Percentiles rank a stretch among this genome's conserved stretches.
Conservation (phyloP, 2,888 invertebrate genomes). For the Apamea sordens region DNA sequence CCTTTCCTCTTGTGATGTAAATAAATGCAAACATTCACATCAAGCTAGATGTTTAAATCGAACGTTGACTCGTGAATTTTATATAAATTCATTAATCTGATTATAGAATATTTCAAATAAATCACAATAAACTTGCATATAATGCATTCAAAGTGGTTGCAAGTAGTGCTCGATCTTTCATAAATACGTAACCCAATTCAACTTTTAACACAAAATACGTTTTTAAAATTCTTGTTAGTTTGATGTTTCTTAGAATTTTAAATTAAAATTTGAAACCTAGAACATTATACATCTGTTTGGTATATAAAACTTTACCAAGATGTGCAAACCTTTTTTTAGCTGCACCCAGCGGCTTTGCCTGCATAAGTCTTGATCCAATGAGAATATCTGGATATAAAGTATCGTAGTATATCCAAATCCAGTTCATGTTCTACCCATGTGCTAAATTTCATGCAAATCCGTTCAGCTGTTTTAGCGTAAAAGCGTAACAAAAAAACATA, state of each 20-base stretch:
- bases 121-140: conserved; percentile 26
- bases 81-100: conserved; percentile 33
- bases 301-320: background rate
- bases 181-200: background rate
- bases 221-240: background rate
- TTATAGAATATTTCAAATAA: conserved; percentile 36
- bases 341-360: background rate
- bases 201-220: background rate
- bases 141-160: conserved; percentile 12
- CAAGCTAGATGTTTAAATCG: conserved; percentile 38
- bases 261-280: too few relatives aligned
- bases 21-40: conserved; percentile 54
- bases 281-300: background rate
- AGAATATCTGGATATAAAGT: background rate
- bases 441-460: background rate
- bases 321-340: background rate
- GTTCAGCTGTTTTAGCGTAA: background rate
- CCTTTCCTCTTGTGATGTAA: conserved; percentile 39
- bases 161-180: background rate
- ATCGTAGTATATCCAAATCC: too few relatives aligned
- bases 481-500: background rate
- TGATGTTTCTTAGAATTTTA: background rate
- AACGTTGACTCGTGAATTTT: conserved; percentile 48
- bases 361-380: background rate
- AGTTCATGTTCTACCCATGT: too few relatives aligned